These are phyloP conservation scores for Fistularia commersonii DNA, from an alignment of 2,797 vertebrate species.

Conservation along the genomic window DNA sequence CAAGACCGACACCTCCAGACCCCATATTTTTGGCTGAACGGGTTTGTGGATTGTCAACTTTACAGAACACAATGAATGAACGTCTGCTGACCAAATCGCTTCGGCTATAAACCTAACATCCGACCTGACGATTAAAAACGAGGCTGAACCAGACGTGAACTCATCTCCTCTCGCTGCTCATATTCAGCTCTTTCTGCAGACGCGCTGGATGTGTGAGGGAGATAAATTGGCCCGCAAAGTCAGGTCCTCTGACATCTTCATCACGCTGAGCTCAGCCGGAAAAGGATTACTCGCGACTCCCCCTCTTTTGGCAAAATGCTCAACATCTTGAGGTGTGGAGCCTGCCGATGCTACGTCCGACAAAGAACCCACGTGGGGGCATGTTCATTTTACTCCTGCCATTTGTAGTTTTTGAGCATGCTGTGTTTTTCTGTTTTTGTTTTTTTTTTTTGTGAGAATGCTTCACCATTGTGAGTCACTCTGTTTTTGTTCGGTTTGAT, in stretches of 20 bases:
- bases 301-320: constrained; percentile 7
- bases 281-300: constrained; percentile 18
- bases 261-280: constrained; percentile 14
- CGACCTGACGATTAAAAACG: not conserved
- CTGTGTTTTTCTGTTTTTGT: not conserved
- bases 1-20: no score
- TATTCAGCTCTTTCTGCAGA: no score
- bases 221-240: constrained; percentile 1
- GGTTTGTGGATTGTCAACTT: no score
- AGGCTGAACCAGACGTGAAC: not conserved
- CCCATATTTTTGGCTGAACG: no score
- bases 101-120: no score
- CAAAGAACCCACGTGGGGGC: constrained; percentile 16
- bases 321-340: constrained; percentile 24
- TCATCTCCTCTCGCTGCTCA: not conserved
- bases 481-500: no score
- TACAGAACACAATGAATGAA: no score
- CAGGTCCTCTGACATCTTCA: constrained; percentile 12
- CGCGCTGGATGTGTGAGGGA: no score
- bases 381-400: constrained; percentile 16
- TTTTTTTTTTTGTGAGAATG: not conserved
- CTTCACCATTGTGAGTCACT: no score
- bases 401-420: not conserved
- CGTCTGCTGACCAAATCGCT: no score
- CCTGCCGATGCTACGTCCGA: constrained; percentile 19